Evolutionary conservation across 2,113 vertebrate species (phyloP), one percentile per base, ranked within the genome.

Genomic region (Morone chrysops): DNA sequence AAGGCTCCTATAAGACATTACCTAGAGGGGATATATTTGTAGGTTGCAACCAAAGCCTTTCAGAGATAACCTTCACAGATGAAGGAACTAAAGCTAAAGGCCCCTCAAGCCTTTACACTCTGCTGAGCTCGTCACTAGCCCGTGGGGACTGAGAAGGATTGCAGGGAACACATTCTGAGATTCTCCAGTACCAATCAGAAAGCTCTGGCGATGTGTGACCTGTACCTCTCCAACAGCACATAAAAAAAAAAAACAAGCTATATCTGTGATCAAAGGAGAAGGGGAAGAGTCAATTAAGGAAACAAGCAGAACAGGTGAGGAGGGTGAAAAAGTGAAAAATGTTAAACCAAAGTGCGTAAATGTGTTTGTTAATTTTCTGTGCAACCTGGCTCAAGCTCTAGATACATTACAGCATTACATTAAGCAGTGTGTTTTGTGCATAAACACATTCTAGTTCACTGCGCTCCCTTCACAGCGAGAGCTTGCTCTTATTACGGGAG

Each of bases 61-160:
- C 83, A 87, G 78, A 92, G 83, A 87, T 91, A 90, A 93, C 91
- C 90, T 93, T 91, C 92, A 93, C 90, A 93, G 90, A 90, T 90
- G 89, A 93, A 83, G 82, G 85, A 81, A 82, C 90, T 90, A 87
- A 81, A 90, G 85, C 80, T 86, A 84, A 87, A 87, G 83, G 74
- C 73, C 82, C 89, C 85, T 75, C 68, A 48, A 89, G 90, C 79
- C 87, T 87, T 92, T 69, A 93, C 91, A 93, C 89, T 89, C 89
- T 65, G 84, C 86, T 89, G 92, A 92, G 84, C 83, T 82, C 73
- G 76, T 82, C 89, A 82, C 84, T 56, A 51, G 78, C 89, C 87
- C 7, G 38, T 66, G 69, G 90, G 90, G 81, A 74, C 70, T 9
- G 75, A 80, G 82, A 53, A 38, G 70, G 89, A 88, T 79, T 40